phyloP scores from a whole-genome alignment of 37 sponge, comb jelly and placozoan genomes.

The Geodia barretti region DNA sequence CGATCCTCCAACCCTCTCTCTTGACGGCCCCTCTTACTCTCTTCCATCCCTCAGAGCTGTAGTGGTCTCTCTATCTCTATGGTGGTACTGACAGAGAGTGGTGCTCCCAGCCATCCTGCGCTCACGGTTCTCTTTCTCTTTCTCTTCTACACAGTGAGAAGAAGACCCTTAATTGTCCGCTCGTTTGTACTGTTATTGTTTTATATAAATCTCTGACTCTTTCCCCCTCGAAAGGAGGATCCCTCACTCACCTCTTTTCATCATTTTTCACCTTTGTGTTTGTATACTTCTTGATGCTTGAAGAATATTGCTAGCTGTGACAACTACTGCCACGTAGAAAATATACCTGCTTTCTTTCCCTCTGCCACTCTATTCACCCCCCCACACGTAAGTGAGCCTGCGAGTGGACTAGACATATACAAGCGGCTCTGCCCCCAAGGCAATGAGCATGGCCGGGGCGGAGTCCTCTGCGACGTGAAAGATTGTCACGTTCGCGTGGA shows the following conservation, averaged over 20 bases:
- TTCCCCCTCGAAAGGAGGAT: too few species aligned
- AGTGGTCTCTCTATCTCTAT: slow-evolving; percentile 49
- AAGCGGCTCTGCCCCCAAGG: slow-evolving; percentile 47
- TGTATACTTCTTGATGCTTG: slow-evolving; percentile 10
- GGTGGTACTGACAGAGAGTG: slow-evolving; percentile 57
- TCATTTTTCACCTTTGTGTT: too few species aligned
- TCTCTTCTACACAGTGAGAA: slow-evolving; percentile 39
- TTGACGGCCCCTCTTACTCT: slow-evolving; percentile 30
- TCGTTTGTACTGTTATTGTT: too few species aligned
- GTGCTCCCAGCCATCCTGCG: slow-evolving; percentile 25
- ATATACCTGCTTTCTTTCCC: too few species aligned
- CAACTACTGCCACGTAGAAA: neutral
- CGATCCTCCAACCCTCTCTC: neutral
- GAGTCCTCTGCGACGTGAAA: slow-evolving; percentile 17
- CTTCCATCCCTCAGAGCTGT: slow-evolving; percentile 38
- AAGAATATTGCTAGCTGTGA: neutral
- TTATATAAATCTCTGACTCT: too few species aligned
- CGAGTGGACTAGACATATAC: slow-evolving; percentile 33
- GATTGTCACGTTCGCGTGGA: slow-evolving; percentile 78
- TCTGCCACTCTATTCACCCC: too few species aligned
- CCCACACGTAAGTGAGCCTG: too few species aligned
- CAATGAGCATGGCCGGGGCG: slow-evolving; percentile 36
- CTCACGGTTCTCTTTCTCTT: slow-evolving; percentile 31
- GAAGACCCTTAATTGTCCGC: too few species aligned
- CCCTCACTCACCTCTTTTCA: too few species aligned